Evolutionary conservation across 2,113 vertebrate genomes (phyloP).

Genomic region (Nesospiza acunhae): DNA sequence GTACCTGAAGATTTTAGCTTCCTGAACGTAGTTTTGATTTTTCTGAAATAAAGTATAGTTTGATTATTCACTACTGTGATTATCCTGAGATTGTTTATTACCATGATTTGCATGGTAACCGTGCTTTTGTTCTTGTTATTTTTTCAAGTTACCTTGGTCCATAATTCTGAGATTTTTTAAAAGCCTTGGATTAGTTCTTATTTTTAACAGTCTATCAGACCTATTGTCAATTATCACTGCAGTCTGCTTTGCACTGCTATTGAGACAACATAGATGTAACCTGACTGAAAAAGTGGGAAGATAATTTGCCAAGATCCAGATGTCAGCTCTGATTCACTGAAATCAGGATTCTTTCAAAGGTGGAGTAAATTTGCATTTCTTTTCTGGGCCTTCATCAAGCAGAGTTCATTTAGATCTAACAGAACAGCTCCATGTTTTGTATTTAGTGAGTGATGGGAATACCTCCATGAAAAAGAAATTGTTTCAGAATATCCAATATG

Average conservation of each 20-base stretch:
- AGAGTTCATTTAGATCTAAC: background rate
- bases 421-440: background rate
- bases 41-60: slow-evolving; percentile 76
- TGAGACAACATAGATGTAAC: background rate
- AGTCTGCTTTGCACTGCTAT: background rate
- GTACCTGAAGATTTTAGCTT: slow-evolving; percentile 57
- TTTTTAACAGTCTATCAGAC: background rate
- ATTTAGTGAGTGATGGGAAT: background rate
- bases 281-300: background rate
- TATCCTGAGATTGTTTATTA: slow-evolving; percentile 1
- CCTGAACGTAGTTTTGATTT: slow-evolving; percentile 52
- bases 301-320: background rate
- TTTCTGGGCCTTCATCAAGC: background rate
- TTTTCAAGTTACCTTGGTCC: background rate
- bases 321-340: background rate
- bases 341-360: background rate
- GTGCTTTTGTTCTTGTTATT: background rate
- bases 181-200: background rate
- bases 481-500: background rate
- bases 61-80: slow-evolving; percentile 50
- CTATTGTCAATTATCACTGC: background rate
- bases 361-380: background rate
- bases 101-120: background rate
- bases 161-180: background rate
- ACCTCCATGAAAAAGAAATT: background rate